Conservation (phyloP, 2,797 vertebrate species). For the Todus mexicanus region DNA sequence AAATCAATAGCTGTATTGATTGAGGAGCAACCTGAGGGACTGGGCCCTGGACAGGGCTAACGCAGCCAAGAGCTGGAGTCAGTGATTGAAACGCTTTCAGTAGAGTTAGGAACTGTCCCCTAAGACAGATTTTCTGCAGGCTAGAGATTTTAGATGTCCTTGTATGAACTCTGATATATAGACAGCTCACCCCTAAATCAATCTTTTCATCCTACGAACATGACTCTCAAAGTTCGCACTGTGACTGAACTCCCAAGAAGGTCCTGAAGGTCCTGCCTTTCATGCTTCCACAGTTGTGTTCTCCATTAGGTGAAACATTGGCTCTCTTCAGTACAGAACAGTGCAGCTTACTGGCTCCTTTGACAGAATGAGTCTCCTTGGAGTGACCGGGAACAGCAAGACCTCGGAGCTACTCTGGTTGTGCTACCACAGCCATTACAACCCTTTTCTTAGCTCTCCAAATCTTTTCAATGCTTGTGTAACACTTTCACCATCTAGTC, state of each 20-base stretch:
- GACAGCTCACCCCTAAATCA: neutral
- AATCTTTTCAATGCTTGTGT: neutral
- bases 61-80: neutral
- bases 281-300: neutral
- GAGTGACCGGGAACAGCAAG: neutral
- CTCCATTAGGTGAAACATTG: neutral
- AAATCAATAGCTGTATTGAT: constrained; percentile 33
- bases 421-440: neutral
- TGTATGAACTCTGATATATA: neutral
- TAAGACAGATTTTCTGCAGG: constrained; percentile 13
- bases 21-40: constrained; percentile 5
- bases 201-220: neutral
- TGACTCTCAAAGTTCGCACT: neutral
- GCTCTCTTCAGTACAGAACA: neutral
- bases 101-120: neutral
- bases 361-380: neutral
- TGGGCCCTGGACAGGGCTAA: neutral
- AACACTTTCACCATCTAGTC: neutral
- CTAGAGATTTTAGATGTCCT: neutral
- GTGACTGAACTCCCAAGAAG: neutral
- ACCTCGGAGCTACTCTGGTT: neutral
- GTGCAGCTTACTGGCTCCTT: neutral
- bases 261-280: neutral
- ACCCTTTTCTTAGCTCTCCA: neutral
- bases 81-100: constrained; percentile 30